Evolutionary conservation across 2,113 vertebrate genomes (phyloP).

Genomic region (Urocolius indicus): DNA sequence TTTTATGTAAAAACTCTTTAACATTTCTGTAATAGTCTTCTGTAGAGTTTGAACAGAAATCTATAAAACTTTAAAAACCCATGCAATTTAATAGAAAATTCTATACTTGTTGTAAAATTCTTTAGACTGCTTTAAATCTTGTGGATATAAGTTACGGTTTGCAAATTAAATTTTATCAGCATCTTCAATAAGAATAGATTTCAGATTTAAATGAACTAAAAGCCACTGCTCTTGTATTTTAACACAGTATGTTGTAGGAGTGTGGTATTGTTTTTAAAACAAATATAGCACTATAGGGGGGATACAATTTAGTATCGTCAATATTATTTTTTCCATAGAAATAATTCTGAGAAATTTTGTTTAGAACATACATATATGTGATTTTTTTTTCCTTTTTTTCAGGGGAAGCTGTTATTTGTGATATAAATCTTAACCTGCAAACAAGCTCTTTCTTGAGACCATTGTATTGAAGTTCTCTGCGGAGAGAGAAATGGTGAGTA

Average conservation of each 20-base stretch:
- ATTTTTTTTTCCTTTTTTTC: background rate
- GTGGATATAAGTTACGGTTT: background rate
- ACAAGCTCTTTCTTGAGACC: background rate
- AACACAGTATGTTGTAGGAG: rapidly evolving
- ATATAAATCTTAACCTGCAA: background rate
- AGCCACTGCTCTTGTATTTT: background rate
- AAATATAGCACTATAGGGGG: background rate
- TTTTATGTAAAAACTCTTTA: constrained; percentile 8
- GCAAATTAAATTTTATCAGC: constrained; percentile 3
- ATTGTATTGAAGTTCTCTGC: background rate
- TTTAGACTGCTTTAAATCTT: constrained; percentile 1
- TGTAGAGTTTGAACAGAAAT: background rate
- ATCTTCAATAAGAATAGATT: background rate
- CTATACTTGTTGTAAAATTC: background rate
- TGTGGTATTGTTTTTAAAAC: background rate
- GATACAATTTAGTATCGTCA: background rate
- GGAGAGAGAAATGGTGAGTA: background rate
- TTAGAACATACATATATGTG: background rate
- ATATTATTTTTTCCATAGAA: background rate
- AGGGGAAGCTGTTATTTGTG: background rate
- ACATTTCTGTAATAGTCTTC: background rate
- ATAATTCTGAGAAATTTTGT: background rate
- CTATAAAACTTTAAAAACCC: constrained; percentile 17
- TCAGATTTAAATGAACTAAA: background rate
- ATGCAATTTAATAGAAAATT: background rate